Evolutionary conservation across 2,113 vertebrate species (phyloP).

Genomic region (Acrocephalus arundinaceus): DNA sequence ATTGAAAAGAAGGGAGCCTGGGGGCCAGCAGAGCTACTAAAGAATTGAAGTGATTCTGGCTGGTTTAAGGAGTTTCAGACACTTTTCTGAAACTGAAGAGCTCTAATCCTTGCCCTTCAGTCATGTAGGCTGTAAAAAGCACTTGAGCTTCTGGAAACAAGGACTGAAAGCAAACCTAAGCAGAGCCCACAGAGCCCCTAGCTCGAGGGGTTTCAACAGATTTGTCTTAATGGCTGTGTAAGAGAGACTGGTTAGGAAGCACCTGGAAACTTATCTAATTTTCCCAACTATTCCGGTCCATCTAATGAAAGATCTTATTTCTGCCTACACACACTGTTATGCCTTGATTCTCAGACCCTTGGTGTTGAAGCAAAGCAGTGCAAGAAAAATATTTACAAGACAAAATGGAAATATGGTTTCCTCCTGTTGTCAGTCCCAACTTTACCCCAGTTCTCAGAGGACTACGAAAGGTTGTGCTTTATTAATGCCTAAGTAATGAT

Average conservation of each 20-base stretch:
- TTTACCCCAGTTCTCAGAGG: background rate
- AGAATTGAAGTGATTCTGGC: background rate
- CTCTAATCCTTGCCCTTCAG: background rate
- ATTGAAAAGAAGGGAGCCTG: background rate
- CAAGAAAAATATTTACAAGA: constrained; percentile 9
- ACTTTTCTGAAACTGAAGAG: background rate
- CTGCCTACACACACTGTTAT: background rate
- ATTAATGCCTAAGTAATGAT: background rate
- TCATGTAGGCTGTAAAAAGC: background rate
- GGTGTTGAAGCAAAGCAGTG: background rate
- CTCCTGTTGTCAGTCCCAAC: background rate
- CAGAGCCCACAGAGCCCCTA: background rate
- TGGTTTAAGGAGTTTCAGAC: background rate
- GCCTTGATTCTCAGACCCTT: background rate
- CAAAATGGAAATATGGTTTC: constrained; percentile 20
- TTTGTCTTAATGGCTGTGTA: background rate
- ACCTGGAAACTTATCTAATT: constrained; percentile 39
- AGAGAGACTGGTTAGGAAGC: constrained; percentile 2
- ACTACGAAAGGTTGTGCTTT: background rate
- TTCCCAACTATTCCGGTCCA: constrained; percentile 12
- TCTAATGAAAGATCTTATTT: constrained; percentile 9
- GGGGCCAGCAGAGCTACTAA: background rate
- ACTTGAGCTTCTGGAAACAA: background rate
- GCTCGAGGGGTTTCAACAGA: background rate
- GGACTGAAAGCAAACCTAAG: background rate